Evolutionary conservation across 2,888 invertebrate genomes (phyloP).

Genomic region (Perdita meconis): DNA sequence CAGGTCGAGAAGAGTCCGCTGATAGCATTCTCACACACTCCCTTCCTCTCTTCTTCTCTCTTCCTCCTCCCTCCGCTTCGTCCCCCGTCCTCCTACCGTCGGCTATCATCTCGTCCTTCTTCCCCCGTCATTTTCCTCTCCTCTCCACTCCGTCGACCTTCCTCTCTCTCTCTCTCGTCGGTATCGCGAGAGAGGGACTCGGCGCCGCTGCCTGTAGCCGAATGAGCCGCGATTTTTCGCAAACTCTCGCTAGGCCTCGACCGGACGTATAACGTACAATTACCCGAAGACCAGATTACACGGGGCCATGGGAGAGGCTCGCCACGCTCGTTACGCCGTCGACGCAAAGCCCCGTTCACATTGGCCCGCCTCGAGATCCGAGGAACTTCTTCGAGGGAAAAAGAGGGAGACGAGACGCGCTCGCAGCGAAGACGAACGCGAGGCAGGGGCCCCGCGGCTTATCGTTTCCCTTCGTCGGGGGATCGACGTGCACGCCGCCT

Average conservation of each 20-base stretch:
- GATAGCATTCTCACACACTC: constrained; percentile 75
- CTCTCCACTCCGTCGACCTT: constrained; percentile 9
- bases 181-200: constrained; percentile 59
- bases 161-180: constrained; percentile 43
- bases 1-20: constrained; percentile 74
- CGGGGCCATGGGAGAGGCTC: constrained; percentile 77
- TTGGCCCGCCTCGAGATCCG: constrained; percentile 72
- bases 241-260: constrained; percentile 71
- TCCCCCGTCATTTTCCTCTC: constrained; percentile 15
- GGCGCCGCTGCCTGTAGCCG: constrained; percentile 59
- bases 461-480: constrained; percentile 56
- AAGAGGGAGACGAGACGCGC: too few species aligned
- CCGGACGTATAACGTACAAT: constrained; percentile 83
- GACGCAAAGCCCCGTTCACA: constrained; percentile 73
- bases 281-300: constrained; percentile 82
- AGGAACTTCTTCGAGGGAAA: constrained; percentile 55
- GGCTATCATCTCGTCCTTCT: constrained; percentile 18
- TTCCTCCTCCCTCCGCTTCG: constrained; percentile 23
- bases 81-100: constrained; percentile 20
- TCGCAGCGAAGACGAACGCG: constrained; percentile 1
- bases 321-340: constrained; percentile 74
- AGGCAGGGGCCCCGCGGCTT: constrained; percentile 41
- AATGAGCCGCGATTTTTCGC: constrained; percentile 78
- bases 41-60: constrained; percentile 40
- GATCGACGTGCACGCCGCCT: constrained; percentile 45